These are phyloP conservation scores for Pseudococcus jackbeardsleyi DNA, from an alignment of 2,888 invertebrate genomes.

Conservation along the genomic window DNA sequence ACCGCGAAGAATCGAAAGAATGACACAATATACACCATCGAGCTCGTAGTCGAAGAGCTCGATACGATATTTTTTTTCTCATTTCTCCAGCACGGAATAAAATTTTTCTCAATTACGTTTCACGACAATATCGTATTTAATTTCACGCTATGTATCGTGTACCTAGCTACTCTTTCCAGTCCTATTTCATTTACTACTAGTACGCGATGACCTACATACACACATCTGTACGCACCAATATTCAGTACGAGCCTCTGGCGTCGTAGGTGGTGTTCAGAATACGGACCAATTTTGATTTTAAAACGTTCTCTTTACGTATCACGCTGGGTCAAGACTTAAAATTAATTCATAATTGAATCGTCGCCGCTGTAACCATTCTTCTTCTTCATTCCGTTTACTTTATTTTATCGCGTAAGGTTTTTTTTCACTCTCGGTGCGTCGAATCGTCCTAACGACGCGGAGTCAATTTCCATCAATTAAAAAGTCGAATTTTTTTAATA, in stretches of 20 bases:
- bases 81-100: background rate
- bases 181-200: slow-evolving; percentile 11
- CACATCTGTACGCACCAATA: background rate
- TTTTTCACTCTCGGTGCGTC: background rate
- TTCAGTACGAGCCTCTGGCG: background rate
- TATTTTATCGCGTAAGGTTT: background rate
- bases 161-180: background rate
- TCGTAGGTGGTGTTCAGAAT: background rate
- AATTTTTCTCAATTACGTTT: slow-evolving; percentile 48
- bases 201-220: slow-evolving; percentile 44
- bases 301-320: background rate
- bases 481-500: background rate
- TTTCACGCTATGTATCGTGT: slow-evolving; percentile 20
- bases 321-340: background rate
- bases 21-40: background rate
- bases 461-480: background rate
- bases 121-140: slow-evolving; percentile 26
- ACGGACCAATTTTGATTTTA: background rate
- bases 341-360: background rate
- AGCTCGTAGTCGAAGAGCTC: background rate
- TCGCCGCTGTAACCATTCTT: background rate
- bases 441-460: background rate
- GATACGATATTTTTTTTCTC: background rate
- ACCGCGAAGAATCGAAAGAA: background rate
- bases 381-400: background rate